phyloP scores from a whole-genome alignment of 1,140 invertebrate species.

The roundworm (Caenorhabditis elegans) region DNA sequence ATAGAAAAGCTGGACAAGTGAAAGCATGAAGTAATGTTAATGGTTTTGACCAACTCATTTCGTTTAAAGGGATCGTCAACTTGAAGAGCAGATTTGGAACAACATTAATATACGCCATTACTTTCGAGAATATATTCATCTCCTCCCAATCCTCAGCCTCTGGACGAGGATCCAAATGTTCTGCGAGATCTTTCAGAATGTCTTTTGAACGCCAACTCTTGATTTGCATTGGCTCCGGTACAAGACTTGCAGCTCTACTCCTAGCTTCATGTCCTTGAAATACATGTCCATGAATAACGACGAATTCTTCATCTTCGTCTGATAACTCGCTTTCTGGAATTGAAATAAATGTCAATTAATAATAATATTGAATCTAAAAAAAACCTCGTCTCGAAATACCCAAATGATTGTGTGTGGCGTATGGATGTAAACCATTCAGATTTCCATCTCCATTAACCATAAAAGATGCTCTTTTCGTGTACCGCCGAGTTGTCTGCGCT shows the following conservation, averaged over 20 bases:
- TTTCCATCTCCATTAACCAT: slow-evolving; percentile 7
- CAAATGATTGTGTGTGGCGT: background rate
- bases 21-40: slow-evolving; percentile 71
- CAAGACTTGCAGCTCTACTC: background rate
- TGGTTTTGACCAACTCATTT: slow-evolving; percentile 72
- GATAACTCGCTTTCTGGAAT: background rate
- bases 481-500: background rate
- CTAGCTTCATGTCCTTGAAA: background rate
- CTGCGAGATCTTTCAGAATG: background rate
- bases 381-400: background rate
- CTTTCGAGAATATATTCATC: slow-evolving; percentile 8
- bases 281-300: slow-evolving; percentile 1
- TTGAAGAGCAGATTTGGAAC: slow-evolving; percentile 70
- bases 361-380: background rate
- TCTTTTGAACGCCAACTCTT: background rate
- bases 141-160: slow-evolving; percentile 16
- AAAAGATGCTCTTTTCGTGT: slow-evolving; percentile 2
- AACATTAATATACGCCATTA: background rate
- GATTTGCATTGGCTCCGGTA: background rate
- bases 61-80: slow-evolving; percentile 72
- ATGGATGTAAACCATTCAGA: slow-evolving; percentile 22
- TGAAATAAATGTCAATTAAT: too few species aligned
- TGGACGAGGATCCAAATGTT: slow-evolving; percentile 4
- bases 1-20: slow-evolving; percentile 69
- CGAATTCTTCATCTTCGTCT: slow-evolving; percentile 10